Evolutionary conservation across 2,113 vertebrate species (phyloP).

Genomic region (Terrapene triunguis): DNA sequence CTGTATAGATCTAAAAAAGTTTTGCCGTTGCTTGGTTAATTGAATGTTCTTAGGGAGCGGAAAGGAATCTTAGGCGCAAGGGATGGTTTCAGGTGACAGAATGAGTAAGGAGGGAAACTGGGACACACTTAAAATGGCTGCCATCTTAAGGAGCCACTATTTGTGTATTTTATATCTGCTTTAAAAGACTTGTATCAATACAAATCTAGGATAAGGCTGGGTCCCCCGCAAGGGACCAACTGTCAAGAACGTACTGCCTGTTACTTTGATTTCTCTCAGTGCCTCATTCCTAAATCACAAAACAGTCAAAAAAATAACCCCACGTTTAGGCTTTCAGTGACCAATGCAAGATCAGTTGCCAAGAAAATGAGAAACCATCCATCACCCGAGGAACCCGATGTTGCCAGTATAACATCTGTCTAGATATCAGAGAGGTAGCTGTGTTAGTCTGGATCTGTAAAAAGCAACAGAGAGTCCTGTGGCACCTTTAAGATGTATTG

Average conservation of each 20-base stretch:
- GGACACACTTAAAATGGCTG: neutral
- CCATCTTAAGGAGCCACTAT: neutral
- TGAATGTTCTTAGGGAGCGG: neutral
- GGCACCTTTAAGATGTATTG: too few species aligned
- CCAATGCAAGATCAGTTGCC: neutral
- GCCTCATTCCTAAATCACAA: neutral
- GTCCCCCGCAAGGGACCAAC: neutral
- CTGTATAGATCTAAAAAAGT: accelerated
- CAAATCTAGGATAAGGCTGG: neutral
- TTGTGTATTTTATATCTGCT: neutral
- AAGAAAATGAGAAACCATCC: neutral
- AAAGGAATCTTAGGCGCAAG: accelerated
- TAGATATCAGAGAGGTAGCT: too few species aligned
- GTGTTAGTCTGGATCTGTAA: too few species aligned
- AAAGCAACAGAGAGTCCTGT: too few species aligned
- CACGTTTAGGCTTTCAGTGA: neutral
- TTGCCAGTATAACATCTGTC: neutral
- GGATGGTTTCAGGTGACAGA: neutral
- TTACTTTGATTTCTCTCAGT: neutral
- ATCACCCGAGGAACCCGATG: neutral
- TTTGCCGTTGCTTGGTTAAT: neutral
- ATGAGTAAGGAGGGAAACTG: neutral
- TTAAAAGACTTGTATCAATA: neutral
- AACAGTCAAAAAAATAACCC: too few species aligned
- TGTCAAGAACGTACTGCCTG: neutral